Conservation (phyloP, 2,113 vertebrate species). For the Heloderma charlesbogerti region DNA sequence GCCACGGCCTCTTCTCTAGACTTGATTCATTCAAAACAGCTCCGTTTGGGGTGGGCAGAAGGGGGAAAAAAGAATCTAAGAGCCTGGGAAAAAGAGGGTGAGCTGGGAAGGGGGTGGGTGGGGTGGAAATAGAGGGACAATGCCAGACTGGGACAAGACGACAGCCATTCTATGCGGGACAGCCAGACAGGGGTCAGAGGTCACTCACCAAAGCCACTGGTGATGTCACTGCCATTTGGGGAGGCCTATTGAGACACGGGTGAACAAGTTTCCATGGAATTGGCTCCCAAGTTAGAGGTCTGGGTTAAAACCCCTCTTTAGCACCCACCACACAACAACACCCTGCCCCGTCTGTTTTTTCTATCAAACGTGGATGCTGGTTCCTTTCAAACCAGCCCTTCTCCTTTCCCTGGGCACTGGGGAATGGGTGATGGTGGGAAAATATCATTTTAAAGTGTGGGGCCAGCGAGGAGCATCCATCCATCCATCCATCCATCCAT, state of each 20-base stretch:
- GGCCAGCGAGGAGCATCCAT: background rate
- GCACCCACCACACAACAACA: background rate
- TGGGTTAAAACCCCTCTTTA: background rate
- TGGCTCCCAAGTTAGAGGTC: conserved; percentile 6
- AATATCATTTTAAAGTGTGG: background rate
- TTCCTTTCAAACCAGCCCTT: background rate
- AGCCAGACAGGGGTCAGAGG: conserved; percentile 34
- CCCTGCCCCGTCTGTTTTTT: background rate
- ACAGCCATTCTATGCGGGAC: conserved; percentile 20
- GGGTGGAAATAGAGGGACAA: background rate
- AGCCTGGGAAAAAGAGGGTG: conserved; percentile 12
- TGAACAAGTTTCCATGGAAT: conserved; percentile 11
- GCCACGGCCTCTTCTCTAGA: background rate
- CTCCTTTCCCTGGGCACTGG: background rate
- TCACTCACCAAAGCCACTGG: conserved; percentile 7
- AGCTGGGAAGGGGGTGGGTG: background rate
- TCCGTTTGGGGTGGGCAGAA: background rate
- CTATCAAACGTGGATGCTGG: background rate
- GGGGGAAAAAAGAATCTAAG: too few relatives aligned
- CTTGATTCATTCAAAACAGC: conserved; percentile 7
- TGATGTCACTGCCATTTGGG: conserved; percentile 20
- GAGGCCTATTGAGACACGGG: conserved; percentile 6
- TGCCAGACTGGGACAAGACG: conserved; percentile 7
- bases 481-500: too few relatives aligned
- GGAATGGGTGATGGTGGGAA: background rate